Conservation (phyloP, 2,113 vertebrate species). For the Chrysochloris asiatica region DNA sequence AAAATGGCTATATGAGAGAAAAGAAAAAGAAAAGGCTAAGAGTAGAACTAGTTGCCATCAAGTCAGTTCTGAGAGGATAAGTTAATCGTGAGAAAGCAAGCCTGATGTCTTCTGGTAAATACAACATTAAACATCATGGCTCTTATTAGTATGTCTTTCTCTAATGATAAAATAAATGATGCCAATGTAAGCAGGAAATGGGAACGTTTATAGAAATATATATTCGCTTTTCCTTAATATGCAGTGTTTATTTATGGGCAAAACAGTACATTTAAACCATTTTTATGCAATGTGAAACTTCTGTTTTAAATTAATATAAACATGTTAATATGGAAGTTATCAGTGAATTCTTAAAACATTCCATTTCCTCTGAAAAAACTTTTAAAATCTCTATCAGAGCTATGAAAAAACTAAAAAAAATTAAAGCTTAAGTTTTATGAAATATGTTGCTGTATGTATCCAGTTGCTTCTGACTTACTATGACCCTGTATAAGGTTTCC, state of each 20-base stretch:
- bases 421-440: too few species aligned
- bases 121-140: not conserved
- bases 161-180: constrained; percentile 14
- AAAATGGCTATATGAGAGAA: constrained; percentile 1
- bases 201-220: not conserved
- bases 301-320: constrained; percentile 21
- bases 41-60: not conserved
- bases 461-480: too few species aligned
- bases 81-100: not conserved
- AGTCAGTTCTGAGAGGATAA: not conserved
- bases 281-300: constrained; percentile 36
- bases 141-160: not conserved
- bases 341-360: constrained; percentile 30
- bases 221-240: constrained; percentile 38
- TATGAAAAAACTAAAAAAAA: constrained; percentile 48
- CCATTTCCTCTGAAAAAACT: constrained; percentile 23
- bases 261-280: constrained; percentile 11
- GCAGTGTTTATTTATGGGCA: constrained; percentile 29
- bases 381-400: constrained; percentile 12
- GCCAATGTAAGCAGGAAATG: constrained; percentile 2
- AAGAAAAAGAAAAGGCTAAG: not conserved
- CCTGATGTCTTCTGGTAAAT: not conserved
- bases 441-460: too few species aligned
- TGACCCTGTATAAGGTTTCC: too few species aligned
- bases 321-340: not conserved